Evolutionary conservation across 2,888 invertebrate species (phyloP).

Genomic region (Drosophila trichaetosa): DNA sequence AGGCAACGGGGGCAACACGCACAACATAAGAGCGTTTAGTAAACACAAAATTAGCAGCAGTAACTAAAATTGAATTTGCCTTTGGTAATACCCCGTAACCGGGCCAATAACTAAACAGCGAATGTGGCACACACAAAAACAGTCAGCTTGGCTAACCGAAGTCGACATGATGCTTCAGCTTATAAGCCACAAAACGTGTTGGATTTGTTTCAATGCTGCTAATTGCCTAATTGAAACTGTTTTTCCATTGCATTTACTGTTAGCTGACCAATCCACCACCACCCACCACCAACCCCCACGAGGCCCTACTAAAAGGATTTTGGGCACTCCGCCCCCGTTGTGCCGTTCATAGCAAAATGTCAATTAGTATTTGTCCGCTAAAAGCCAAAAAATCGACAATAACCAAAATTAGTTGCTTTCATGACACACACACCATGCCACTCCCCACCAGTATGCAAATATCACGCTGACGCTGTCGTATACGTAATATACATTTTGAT

Average conservation of each 20-base stretch:
- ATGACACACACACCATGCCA: constrained; percentile 24
- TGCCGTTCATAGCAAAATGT: constrained; percentile 72
- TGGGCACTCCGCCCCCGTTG: constrained; percentile 6
- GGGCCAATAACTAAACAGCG: constrained; percentile 37
- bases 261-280: constrained; percentile 13
- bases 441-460: constrained; percentile 35
- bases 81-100: constrained; percentile 27
- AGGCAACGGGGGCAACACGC: background rate
- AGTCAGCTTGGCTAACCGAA: constrained; percentile 52
- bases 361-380: constrained; percentile 79
- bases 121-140: constrained; percentile 22
- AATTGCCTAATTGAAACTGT: constrained; percentile 81
- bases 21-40: constrained; percentile 33
- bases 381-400: constrained; percentile 75
- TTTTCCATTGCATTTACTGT: constrained; percentile 74
- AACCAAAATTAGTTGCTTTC: constrained; percentile 64
- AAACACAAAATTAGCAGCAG: constrained; percentile 65
- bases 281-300: background rate
- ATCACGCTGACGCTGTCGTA: constrained; percentile 67
- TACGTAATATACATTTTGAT: constrained; percentile 71
- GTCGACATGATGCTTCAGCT: constrained; percentile 74
- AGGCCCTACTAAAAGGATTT: background rate
- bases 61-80: constrained; percentile 54
- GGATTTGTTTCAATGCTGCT: constrained; percentile 81
- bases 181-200: constrained; percentile 81